A percentile compares a stretch with the other conserved stretches of the same genome.
Conservation (phyloP, 2,797 vertebrate genomes). For the Acrocephalus scirpaceus region DNA sequence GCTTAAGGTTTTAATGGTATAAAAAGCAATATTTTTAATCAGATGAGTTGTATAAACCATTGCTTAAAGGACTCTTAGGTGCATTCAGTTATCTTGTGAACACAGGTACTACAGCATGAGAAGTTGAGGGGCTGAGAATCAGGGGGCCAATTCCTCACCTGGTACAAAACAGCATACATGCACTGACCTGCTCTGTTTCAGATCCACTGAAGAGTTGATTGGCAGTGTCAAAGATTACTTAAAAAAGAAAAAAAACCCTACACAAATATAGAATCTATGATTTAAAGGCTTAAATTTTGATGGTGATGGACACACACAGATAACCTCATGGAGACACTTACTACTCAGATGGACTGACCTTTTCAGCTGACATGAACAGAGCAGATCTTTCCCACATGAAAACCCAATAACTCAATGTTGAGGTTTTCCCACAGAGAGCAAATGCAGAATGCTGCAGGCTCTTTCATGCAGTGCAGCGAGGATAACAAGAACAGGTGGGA, state of each 20-base stretch:
- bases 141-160: neutral
- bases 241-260: neutral
- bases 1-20: neutral
- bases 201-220: neutral
- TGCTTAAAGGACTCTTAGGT: neutral
- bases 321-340: neutral
- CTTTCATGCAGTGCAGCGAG: neutral
- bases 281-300: neutral
- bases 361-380: neutral
- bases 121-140: neutral
- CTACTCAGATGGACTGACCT: neutral
- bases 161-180: neutral
- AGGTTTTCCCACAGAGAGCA: fast-evolving
- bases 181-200: neutral
- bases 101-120: neutral
- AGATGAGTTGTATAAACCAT: neutral
- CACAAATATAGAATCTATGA: neutral
- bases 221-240: neutral
- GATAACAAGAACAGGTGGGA: neutral
- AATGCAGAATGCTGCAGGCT: neutral
- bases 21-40: neutral
- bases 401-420: neutral
- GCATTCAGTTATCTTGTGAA: neutral
- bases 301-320: neutral
- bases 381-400: neutral